Base-by-base conservation (phyloP, 2,888 invertebrate species). In the Chalcis sispes region DNA sequence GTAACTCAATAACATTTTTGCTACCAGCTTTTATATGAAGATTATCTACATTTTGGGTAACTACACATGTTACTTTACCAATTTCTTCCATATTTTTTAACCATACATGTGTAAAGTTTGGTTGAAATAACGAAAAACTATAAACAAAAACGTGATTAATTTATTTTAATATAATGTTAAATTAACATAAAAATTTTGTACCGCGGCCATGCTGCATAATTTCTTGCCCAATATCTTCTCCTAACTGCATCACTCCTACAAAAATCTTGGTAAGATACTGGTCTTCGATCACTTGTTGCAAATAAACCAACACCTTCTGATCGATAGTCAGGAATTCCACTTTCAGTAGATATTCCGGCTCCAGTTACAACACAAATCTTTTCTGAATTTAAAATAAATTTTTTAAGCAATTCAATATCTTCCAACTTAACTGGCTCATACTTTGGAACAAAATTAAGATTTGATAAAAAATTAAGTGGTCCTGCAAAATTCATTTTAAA, bases 41-140 rank as follows among this genome's bases (percentile, higher is more conserved):
- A 67, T 93, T 92, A 87, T 99, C 99, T 0, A 99, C 98, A 91
- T 99, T 99, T 89, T 99, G 99, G 0, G 99, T 99, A 15, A 99
- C 93, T 58, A 98, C 90, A 83, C 93, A 91, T 65, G 90, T 90
- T 2, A 96, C 89, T 86, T 92, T 92, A 0, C 91, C 90, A 23
- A 83, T 80, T 84, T 90, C 89, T 89, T 98, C 96, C 86, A 98
- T 92, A 36, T 93, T 89, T 54, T 92, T 92, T 36, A 99, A 86
- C 10, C 93, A 90, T 70, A 90, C 85, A 89, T 99, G 99, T 4
- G 93, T 92, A 0, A 86, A 84, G 89, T 98, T 99, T 1, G 98
- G 98, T 85, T 92, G 88, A 15, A 93, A 90, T 20, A 90, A 89
- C 23, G 96, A 96, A 88, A 99, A 98, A 76, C 91, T 91, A 25